phyloP scores from a whole-genome alignment of 2,888 invertebrate genomes.

The Agrenia bidenticulata region DNA sequence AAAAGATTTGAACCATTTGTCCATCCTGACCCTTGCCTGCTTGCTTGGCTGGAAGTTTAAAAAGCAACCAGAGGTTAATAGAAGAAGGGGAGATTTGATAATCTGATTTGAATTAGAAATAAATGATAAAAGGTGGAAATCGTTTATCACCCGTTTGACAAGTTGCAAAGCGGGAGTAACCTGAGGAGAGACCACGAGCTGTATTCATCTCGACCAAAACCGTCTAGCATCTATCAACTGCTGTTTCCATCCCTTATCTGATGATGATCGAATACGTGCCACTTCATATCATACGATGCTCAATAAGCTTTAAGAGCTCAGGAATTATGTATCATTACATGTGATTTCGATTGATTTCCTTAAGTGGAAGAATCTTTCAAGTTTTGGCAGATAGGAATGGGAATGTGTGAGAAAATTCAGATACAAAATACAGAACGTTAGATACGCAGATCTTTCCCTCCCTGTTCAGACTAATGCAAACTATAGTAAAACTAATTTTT shows the following conservation, averaged over 20 bases:
- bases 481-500: constrained; percentile 12
- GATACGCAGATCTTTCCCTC: too few species aligned
- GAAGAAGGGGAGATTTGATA: constrained; percentile 46
- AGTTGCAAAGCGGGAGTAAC: constrained; percentile 49
- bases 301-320: too few species aligned
- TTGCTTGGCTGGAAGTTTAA: background rate
- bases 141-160: constrained; percentile 53
- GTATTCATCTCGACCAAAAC: constrained; percentile 12
- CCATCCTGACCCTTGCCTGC: constrained; percentile 1
- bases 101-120: constrained; percentile 53
- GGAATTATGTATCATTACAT: too few species aligned
- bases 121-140: constrained; percentile 52
- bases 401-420: too few species aligned
- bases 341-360: too few species aligned
- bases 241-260: background rate
- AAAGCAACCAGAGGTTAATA: constrained; percentile 38
- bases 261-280: constrained; percentile 13
- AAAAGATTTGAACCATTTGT: constrained; percentile 20
- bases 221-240: constrained; percentile 16
- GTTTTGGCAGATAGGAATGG: too few species aligned
- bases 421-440: too few species aligned
- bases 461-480: too few species aligned
- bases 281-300: background rate
- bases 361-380: too few species aligned
- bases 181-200: constrained; percentile 39